Evolutionary conservation across 2,113 vertebrate genomes (phyloP).

Genomic region (Sphaerodactylus townsendi): DNA sequence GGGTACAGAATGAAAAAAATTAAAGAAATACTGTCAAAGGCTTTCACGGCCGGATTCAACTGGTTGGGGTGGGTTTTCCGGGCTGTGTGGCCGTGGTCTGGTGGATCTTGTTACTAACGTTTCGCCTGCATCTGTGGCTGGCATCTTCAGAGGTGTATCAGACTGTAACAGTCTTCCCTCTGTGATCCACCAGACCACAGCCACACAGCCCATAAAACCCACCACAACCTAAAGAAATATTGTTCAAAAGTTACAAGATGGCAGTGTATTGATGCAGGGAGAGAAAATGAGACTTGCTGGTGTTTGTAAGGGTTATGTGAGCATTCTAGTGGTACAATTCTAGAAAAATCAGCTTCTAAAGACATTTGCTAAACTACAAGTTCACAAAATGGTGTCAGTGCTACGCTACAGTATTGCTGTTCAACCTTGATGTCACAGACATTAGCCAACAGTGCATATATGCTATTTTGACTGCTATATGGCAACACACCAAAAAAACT

Average conservation of each 20-base stretch:
- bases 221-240: neutral
- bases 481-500: too few species aligned
- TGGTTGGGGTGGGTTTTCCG: too few species aligned
- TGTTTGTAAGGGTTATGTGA: neutral
- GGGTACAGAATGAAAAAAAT: neutral
- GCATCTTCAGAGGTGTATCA: too few species aligned
- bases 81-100: too few species aligned
- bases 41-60: too few species aligned
- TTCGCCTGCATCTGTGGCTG: too few species aligned
- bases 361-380: neutral
- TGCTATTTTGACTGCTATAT: neutral
- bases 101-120: too few species aligned
- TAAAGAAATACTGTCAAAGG: neutral
- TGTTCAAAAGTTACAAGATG: neutral
- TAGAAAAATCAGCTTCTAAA: neutral
- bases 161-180: too few species aligned
- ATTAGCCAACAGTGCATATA: neutral
- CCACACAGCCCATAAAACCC: too few species aligned
- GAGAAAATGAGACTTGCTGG: neutral
- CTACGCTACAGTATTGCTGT: neutral
- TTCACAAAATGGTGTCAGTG: neutral
- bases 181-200: too few species aligned
- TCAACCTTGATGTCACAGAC: neutral
- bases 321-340: neutral
- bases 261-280: neutral